Conservation (phyloP, 2,113 vertebrate species). For the Papio anubis region DNA sequence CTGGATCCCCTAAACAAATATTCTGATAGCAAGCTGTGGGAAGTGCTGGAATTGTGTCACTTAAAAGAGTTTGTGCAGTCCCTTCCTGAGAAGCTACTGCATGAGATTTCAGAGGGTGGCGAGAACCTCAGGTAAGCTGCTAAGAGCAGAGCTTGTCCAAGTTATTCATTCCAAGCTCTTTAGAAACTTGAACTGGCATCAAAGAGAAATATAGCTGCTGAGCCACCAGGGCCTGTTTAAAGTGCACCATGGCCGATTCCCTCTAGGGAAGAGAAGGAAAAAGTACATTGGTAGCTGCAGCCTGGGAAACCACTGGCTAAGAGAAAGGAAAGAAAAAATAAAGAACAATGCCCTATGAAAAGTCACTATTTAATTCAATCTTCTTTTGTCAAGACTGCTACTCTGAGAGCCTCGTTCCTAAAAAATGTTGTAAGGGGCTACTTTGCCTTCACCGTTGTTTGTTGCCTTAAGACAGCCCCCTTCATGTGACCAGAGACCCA, state of each 20-base stretch:
- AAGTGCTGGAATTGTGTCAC: constrained; percentile 80
- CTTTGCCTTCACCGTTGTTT: neutral
- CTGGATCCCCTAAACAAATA: constrained; percentile 81
- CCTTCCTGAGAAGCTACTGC: constrained; percentile 80
- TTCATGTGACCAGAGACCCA: neutral
- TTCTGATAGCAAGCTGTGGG: constrained; percentile 81
- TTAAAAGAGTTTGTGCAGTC: constrained; percentile 81
- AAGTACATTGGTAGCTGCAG: neutral
- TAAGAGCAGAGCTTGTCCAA: neutral
- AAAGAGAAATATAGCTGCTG: neutral
- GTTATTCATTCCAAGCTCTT: neutral
- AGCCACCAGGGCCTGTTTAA: neutral
- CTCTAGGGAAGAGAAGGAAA: neutral
- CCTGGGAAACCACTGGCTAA: neutral
- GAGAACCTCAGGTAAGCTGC: constrained; percentile 81
- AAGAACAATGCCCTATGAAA: neutral
- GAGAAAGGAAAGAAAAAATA: neutral
- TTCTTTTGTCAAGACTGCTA: neutral
- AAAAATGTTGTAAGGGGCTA: neutral
- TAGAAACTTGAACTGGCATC: neutral
- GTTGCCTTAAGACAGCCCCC: neutral
- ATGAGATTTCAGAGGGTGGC: constrained; percentile 80
- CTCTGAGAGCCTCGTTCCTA: neutral
- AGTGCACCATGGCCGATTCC: neutral
- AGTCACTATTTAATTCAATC: neutral